Evolutionary conservation across 2,888 invertebrate genomes (phyloP).

Genomic region (Scaeva pyrastri): DNA sequence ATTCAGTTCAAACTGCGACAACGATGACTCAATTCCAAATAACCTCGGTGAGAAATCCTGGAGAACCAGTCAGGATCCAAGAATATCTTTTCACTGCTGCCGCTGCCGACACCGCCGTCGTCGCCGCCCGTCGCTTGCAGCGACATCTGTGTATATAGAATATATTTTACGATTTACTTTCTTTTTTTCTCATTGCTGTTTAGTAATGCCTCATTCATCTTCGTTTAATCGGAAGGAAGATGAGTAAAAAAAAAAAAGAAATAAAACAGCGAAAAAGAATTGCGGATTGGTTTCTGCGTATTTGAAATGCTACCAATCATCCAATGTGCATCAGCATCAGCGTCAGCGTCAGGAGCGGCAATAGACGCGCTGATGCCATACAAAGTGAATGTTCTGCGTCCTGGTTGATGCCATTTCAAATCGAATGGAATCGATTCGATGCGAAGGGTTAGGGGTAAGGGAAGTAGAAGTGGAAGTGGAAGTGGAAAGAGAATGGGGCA

Average conservation of each 20-base stretch:
- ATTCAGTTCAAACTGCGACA: not conserved
- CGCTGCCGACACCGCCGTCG: too few relatives aligned
- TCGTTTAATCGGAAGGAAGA: constrained; percentile 4
- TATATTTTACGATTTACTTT: constrained; percentile 19
- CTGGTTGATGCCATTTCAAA: constrained; percentile 6
- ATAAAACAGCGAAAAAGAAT: not conserved
- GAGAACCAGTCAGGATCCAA: not conserved
- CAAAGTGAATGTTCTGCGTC: constrained; percentile 22
- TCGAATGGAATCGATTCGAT: not conserved
- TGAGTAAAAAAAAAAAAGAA: not conserved
- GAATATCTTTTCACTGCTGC: not conserved
- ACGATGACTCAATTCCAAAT: not conserved
- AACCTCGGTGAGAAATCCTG: not conserved
- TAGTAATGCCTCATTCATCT: constrained; percentile 29
- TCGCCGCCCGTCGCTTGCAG: too few relatives aligned
- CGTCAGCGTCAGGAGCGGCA: not conserved
- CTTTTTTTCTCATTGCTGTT: not conserved
- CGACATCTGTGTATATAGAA: constrained; percentile 12
- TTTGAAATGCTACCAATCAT: constrained; percentile 43
- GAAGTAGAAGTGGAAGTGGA: too few relatives aligned
- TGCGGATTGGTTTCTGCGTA: constrained; percentile 34
- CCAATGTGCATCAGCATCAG: constrained; percentile 19
- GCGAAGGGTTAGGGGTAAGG: too few relatives aligned
- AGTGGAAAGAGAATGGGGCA: too few relatives aligned
- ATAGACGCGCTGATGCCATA: not conserved